Percentiles rank a stretch among this genome's conserved stretches.
Evolutionary conservation across 2,113 vertebrate species (phyloP).

Genomic region (Tapirus terrestris): DNA sequence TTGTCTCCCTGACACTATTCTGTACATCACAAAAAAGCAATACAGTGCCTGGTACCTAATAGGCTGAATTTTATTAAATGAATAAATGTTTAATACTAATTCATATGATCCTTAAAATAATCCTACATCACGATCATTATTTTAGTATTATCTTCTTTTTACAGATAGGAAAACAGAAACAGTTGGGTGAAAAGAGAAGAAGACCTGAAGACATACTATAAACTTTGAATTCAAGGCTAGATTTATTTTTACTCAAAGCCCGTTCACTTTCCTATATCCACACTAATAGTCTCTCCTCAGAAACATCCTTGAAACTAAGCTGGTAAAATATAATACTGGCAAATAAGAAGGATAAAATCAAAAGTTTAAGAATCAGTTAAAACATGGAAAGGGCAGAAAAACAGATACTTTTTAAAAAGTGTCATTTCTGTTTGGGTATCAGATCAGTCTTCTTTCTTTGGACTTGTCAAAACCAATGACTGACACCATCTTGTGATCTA

Average conservation of each 20-base stretch:
- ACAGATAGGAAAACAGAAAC: neutral
- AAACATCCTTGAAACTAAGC: neutral
- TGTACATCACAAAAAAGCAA: neutral
- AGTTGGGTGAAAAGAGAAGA: neutral
- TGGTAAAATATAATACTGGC: neutral
- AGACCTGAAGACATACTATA: neutral
- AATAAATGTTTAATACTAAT: neutral
- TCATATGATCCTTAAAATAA: neutral
- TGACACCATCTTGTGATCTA: slow-evolving; percentile 76
- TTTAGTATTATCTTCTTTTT: slow-evolving; percentile 36
- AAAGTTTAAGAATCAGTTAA: neutral
- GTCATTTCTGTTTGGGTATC: slow-evolving; percentile 47
- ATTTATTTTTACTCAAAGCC: neutral
- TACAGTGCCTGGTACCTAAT: neutral
- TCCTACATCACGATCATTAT: neutral
- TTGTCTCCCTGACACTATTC: neutral
- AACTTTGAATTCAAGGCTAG: neutral
- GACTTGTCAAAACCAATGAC: neutral
- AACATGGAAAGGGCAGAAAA: neutral
- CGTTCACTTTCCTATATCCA: neutral
- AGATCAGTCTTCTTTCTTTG: slow-evolving; percentile 65
- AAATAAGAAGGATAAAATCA: neutral
- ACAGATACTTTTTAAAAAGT: slow-evolving; percentile 51
- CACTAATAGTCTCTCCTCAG: neutral
- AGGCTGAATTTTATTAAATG: neutral